Percentiles rank a stretch among this genome's conserved stretches.
phyloP scores from a whole-genome alignment of 2,888 invertebrate species.

The Lomographa bimaculata region DNA sequence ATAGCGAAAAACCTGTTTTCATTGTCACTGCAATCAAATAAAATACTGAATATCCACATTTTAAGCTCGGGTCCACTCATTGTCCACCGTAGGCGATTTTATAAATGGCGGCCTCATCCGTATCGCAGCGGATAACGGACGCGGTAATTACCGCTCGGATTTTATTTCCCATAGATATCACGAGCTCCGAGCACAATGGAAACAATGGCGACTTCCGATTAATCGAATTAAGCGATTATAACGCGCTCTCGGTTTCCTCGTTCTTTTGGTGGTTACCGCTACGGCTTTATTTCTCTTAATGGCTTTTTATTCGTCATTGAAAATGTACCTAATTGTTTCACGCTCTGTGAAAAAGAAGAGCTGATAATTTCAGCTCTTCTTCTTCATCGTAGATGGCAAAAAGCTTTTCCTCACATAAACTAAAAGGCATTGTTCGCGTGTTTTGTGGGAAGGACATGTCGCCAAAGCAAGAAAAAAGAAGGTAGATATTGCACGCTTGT shows the following conservation, averaged over 20 bases:
- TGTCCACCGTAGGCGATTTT: slow-evolving; percentile 32
- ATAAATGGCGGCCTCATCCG: slow-evolving; percentile 32
- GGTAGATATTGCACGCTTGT: no score
- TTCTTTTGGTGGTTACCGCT: slow-evolving; percentile 28
- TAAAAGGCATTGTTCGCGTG: no score
- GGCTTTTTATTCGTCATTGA: slow-evolving; percentile 14
- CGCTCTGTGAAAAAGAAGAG: no score
- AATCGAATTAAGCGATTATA: slow-evolving; percentile 46
- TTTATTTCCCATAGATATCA: slow-evolving; percentile 53
- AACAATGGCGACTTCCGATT: slow-evolving; percentile 39
- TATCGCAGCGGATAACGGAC: slow-evolving; percentile 44
- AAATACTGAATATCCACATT: slow-evolving; percentile 17
- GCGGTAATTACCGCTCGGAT: slow-evolving; percentile 43
- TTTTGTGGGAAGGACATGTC: no score
- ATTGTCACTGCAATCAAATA: slow-evolving; percentile 13
- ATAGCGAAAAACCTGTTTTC: slow-evolving; percentile 10
- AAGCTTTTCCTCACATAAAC: no score
- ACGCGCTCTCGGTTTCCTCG: slow-evolving; percentile 29
- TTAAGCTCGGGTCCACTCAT: slow-evolving; percentile 21
- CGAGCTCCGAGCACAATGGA: slow-evolving; percentile 36
- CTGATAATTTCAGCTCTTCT: no score
- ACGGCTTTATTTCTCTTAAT: slow-evolving; percentile 18
- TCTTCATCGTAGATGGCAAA: no score
- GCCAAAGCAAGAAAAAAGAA: no score
- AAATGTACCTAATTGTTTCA: not conserved